phyloP scores from a whole-genome alignment of 2,888 invertebrate genomes.

The Oxyscelio sp. region DNA sequence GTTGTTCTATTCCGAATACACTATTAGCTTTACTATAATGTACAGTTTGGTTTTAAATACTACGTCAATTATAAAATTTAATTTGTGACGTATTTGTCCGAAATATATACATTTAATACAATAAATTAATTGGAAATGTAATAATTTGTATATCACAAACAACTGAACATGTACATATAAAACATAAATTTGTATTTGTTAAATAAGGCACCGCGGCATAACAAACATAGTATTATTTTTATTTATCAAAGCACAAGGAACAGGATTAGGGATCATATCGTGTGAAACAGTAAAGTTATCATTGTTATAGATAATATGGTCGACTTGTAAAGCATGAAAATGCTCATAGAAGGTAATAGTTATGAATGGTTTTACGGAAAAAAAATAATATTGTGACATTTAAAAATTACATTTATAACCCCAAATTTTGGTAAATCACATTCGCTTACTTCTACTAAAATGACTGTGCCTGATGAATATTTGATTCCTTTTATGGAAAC shows the following conservation, averaged over 20 bases:
- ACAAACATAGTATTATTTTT: conserved; percentile 3
- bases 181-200: conserved; percentile 13
- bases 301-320: not conserved
- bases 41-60: too few relatives aligned
- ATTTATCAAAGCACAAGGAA: conserved; percentile 26
- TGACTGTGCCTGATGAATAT: conserved; percentile 13
- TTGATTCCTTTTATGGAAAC: conserved; percentile 9
- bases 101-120: too few relatives aligned
- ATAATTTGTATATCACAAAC: too few relatives aligned
- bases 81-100: too few relatives aligned
- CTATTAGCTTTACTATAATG: too few relatives aligned
- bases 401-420: conserved; percentile 29
- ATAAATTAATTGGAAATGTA: too few relatives aligned
- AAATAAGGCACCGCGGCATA: conserved; percentile 25
- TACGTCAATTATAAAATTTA: too few relatives aligned
- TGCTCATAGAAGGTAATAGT: conserved; percentile 11
- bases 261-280: conserved; percentile 14
- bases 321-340: conserved; percentile 12
- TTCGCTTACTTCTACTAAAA: conserved; percentile 17
- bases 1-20: too few relatives aligned
- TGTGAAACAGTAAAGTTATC: conserved; percentile 33
- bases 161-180: not conserved
- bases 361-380: not conserved
- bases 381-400: conserved; percentile 2
- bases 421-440: conserved; percentile 40